Base-by-base conservation (phyloP, 2,113 vertebrate genomes). In the Ellobius talpinus region DNA sequence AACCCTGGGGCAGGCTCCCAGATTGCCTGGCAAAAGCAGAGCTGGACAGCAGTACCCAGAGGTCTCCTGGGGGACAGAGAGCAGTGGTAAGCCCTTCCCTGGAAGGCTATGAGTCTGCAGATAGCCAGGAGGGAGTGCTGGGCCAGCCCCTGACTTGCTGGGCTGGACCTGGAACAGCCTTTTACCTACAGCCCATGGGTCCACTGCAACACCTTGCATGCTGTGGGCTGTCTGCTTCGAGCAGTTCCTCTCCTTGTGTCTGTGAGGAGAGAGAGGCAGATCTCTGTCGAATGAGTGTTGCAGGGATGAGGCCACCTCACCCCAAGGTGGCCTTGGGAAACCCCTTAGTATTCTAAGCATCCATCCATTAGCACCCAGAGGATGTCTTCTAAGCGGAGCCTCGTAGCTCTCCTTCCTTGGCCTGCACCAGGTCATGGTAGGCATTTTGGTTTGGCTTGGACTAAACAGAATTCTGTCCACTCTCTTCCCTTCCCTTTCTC, bases 1-100 rank as follows among this genome's bases (percentile, higher is more conserved):
- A 58, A 85, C 68, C 4, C 58, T 17, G 50, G 78, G 87, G 0
- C 8, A 65, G 36, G 50, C 33, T 70, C 68, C 47, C 79, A 70
- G 70, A 78, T 65, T 90, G 92, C 77, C 65, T 95, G 87, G 74
- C 66, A 91, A 81, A 79, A 70, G 72, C 73, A 63, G 93, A 81
- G 87, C 13, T 84, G 74, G 70, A 81, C 16, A 65, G 81, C 76
- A 63, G 92, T 31, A 29, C 78, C 79, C 0, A 1, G 81, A 88
- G 42, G 86, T 84, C n/a, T 61, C 79, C 61, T 74, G 66, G 79
- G 42, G 85, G 78, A 26, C 52, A 93, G 93, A 92, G 86, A 73
- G 73, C 76, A 74, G 58, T n/a, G 39, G 4, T n/a, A 63, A 89
- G n/a, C n/a, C 92, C 87, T 81, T 77, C 29, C 65, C 50, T 87